These are phyloP conservation scores for Sebastes baramenuke DNA, from an alignment of 2,797 vertebrate genomes.

Conservation along the genomic window DNA sequence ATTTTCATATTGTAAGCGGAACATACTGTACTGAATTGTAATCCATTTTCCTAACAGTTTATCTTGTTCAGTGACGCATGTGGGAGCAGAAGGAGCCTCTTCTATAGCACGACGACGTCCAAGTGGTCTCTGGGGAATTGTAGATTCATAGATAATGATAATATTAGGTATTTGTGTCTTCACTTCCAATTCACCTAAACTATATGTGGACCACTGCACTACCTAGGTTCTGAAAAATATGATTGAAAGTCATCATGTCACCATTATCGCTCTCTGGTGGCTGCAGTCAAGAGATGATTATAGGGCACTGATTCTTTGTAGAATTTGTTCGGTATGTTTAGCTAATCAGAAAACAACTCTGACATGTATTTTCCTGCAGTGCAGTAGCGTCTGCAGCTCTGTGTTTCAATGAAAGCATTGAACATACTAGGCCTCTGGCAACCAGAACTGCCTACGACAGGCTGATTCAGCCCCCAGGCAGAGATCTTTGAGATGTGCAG, in stretches of 20 bases:
- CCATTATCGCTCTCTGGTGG: background rate
- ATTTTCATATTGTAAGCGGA: background rate
- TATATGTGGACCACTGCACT: background rate
- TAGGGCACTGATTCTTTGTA: background rate
- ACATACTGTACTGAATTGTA: background rate
- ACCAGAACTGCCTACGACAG: background rate
- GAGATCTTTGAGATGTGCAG: background rate
- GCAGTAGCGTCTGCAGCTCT: background rate
- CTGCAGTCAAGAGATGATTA: background rate
- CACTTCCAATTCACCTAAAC: background rate
- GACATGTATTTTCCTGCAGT: background rate
- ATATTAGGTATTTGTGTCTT: background rate
- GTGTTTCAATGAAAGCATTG: background rate
- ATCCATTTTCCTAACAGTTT: background rate
- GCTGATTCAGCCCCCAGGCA: background rate
- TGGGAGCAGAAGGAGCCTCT: background rate
- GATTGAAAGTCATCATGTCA: background rate
- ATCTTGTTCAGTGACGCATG: background rate
- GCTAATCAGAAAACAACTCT: background rate
- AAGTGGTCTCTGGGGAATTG: background rate
- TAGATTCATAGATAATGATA: background rate
- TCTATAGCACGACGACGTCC: background rate
- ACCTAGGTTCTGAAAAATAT: background rate
- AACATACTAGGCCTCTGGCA: background rate
- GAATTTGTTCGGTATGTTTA: background rate